Base-by-base conservation (phyloP, 2,888 invertebrate genomes). In the Alentia gelatinosa region DNA sequence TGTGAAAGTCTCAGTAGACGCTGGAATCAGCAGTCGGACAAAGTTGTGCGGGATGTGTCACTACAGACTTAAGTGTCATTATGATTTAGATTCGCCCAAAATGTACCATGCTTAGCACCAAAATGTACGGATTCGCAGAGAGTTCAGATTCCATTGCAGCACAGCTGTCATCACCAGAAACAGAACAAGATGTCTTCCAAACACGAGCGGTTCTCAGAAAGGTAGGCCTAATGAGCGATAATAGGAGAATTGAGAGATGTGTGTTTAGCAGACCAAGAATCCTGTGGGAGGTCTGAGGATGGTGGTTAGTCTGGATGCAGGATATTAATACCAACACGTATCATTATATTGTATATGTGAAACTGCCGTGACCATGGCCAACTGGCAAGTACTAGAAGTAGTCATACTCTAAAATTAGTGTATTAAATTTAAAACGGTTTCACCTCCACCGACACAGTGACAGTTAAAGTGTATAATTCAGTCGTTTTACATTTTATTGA, bases 131-230 rank as follows among this genome's bases (percentile, higher is more conserved):
- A 12, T 9, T 33, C 33, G 9, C 30, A 23, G 86, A 86, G 33
- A 35, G 47, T n/a, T 26, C 42, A 33, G 86, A 86, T 1, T 19
- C 33, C 47, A 19, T 86, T n/a, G 42, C 47, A 1, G 86, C 47
- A 30, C 86, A 86, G 30, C 86, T 86, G 26, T 26, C 42, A 26
- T 86, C 86, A 86, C 47, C 86, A 86, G 86, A 86, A 9, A 86
- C 86, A 47, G 50, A 86, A 33, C 42, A 50, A 30, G 86, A 86
- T 33, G 33, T 86, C 42, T 50, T 50, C 30, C 47, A 86, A 35
- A 86, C 50, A 19, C n/a, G 86, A 26, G 42, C 86, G 0, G 47
- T 86, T 33, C 42, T 86, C 33, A 42, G 86, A n/a, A 42, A 86
- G 86, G 86, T 86, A 23, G 23, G 86, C 7, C 23, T 79, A 30